Base-by-base conservation (phyloP, 2,888 invertebrate species). In the Lasioglossum calceatum region DNA sequence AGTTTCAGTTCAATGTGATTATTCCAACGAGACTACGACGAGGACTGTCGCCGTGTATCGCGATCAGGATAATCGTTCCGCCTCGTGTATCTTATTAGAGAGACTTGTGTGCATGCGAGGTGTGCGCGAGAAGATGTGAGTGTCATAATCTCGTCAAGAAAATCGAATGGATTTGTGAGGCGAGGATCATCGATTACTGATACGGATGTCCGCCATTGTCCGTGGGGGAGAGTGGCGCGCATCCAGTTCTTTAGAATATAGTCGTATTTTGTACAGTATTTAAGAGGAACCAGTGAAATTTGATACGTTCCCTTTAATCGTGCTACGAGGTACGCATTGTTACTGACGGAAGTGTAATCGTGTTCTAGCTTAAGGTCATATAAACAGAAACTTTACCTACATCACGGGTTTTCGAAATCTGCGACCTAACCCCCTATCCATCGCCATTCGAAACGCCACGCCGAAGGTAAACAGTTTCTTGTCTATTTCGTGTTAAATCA, bases 261-360 rank as follows among this genome's bases (percentile, higher is more conserved):
- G 74, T 83, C 58, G 67, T 86, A 87, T 86, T 87, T 87, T 87
- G 87, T 87, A 87, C 84, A 87, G 80, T 87, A 87, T 87, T 79
- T 84, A 72, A 87, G 58, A 81, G 72, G 70, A 73, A 72, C 64
- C 50, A 16, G 67, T 72, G 72, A 67, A 87, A 84, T 87, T 81
- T 79, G 36, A 79, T 81, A 84, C 61, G 75, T 86, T 74, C 67
- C 32, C 36, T 72, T 81, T 47, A 76, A 74, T 67, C 81, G 84
- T 84, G 58, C 64, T 79, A 81, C 39, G 70, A 36, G 74, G 76
- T 64, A 7, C 70, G 47, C n/a, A 81, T 72, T 74, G 70, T 81
- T 85, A 84, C 19, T 23, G 19, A 67, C n/a, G 27, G 42, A 71
- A 44, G 27, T 85, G 54, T 78, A 85, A 47, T 73, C 78, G 42